These are phyloP conservation scores for Protobothrops mucrosquamatus DNA, from an alignment of 2,113 vertebrate species.

Conservation along the genomic window DNA sequence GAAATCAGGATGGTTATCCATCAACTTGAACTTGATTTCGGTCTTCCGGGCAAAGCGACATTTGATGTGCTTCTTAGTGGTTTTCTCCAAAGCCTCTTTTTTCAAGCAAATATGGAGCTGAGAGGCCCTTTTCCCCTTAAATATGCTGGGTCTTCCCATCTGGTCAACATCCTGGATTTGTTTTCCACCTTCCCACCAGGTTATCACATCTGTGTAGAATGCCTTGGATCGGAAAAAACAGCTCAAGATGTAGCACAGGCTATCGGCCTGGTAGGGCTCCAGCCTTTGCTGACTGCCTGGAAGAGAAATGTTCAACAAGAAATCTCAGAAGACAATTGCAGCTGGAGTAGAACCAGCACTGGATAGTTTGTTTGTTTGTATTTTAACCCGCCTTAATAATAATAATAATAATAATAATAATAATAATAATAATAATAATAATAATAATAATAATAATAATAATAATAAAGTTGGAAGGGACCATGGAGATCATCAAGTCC, in stretches of 20 bases:
- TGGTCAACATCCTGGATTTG: neutral
- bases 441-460: too few species aligned
- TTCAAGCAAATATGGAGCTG: conserved; percentile 52
- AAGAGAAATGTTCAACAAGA: neutral
- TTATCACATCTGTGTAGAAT: conserved; percentile 28
- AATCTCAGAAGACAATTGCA: neutral
- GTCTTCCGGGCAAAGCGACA: conserved; percentile 18
- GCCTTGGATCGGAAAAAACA: neutral
- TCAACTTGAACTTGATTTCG: conserved; percentile 49
- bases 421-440: too few species aligned
- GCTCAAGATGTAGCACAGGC: neutral
- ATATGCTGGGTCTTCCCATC: conserved; percentile 22
- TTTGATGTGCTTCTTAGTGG: conserved; percentile 28
- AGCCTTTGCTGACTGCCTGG: neutral
- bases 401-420: too few species aligned
- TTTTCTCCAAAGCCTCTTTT: conserved; percentile 1
- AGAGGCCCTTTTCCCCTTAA: conserved; percentile 34
- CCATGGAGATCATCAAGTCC: too few species aligned
- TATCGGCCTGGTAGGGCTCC: neutral
- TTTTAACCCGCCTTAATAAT: neutral
- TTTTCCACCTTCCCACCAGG: conserved; percentile 49
- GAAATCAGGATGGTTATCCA: neutral
- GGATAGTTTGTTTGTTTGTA: neutral
- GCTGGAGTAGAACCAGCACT: neutral
- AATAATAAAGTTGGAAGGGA: too few species aligned